These are phyloP conservation scores for Mizuhopecten yessoensis DNA, from an alignment of 1,140 invertebrate species.

Conservation along the genomic window DNA sequence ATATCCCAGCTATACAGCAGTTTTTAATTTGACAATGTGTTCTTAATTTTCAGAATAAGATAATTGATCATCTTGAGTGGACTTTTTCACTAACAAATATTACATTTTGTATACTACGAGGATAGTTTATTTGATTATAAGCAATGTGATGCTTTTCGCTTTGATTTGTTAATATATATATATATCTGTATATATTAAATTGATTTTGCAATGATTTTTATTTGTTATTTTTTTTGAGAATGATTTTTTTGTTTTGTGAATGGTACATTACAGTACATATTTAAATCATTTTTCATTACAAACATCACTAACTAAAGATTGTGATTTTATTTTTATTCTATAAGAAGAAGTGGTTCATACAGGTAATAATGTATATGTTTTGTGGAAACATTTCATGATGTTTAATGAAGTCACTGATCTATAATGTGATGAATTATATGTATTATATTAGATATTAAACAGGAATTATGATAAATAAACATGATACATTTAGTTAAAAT, in stretches of 20 bases:
- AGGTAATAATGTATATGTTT: not conserved
- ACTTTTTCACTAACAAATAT: too few species aligned
- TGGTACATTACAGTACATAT: not conserved
- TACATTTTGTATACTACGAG: too few species aligned
- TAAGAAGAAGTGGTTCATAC: not conserved
- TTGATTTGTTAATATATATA: too few species aligned
- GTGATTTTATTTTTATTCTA: not conserved
- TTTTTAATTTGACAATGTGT: too few species aligned
- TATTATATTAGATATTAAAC: not conserved
- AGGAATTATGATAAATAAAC: not conserved
- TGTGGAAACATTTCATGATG: too few species aligned
- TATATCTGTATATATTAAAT: not conserved
- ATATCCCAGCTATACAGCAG: too few species aligned
- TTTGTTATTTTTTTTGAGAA: not conserved
- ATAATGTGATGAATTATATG: not conserved
- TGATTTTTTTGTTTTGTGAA: not conserved
- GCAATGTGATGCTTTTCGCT: too few species aligned
- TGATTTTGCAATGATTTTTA: not conserved
- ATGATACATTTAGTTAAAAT: too few species aligned
- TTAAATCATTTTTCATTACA: not conserved
- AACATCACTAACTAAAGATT: not conserved
- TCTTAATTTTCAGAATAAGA: too few species aligned
- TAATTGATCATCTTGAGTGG: too few species aligned
- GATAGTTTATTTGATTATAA: too few species aligned
- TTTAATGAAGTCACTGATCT: too few species aligned